These are phyloP conservation scores for Dallia pectoralis DNA, from an alignment of 2,797 vertebrate species.

Conservation along the genomic window DNA sequence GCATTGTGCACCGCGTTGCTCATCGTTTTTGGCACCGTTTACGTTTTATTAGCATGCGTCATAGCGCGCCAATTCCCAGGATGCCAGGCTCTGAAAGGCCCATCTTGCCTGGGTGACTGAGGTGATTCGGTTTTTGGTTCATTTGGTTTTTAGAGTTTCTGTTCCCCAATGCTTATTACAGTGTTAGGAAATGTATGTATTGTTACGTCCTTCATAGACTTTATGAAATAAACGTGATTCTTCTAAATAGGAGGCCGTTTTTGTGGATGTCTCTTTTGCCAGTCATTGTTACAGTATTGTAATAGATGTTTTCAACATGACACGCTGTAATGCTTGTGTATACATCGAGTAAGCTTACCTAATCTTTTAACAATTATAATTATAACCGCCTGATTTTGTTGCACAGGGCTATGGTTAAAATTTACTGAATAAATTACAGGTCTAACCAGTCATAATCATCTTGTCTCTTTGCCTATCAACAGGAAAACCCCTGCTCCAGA, in stretches of 20 bases:
- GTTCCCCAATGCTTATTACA: background rate
- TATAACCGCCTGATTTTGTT: no score
- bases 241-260: conserved; percentile 9
- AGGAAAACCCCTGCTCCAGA: conserved; percentile 46
- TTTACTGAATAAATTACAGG: no score
- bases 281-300: background rate
- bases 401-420: no score
- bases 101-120: conserved; percentile 11
- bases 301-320: no score
- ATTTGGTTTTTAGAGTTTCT: background rate
- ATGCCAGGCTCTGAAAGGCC: conserved; percentile 16
- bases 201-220: conserved; percentile 1
- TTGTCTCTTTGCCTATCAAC: conserved; percentile 34
- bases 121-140: conserved; percentile 12
- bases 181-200: conserved; percentile 4
- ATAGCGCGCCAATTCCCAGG: background rate
- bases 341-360: no score
- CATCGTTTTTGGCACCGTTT: background rate
- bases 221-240: background rate
- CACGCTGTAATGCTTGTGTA: no score
- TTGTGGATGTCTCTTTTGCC: background rate
- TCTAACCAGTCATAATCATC: background rate
- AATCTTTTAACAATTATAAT: no score
- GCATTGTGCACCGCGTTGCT: conserved; percentile 1
- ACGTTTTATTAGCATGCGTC: conserved; percentile 27